Evolutionary conservation across 2,888 invertebrate species (phyloP), one percentile per base, ranked within the genome.

Genomic region (Tachina grossa): DNA sequence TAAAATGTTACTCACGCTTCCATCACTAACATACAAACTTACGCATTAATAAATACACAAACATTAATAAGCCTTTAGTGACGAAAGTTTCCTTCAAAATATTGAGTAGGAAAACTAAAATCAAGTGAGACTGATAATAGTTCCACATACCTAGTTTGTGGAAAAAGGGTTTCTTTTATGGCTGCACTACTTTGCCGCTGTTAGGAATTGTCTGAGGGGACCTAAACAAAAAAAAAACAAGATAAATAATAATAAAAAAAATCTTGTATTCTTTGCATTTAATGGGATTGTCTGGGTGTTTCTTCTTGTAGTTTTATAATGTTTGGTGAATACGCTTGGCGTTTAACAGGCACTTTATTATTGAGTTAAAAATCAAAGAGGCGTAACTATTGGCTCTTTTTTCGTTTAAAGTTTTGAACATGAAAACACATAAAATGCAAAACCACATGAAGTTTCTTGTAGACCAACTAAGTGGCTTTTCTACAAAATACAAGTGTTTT

Each of bases 301-400:
- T 77, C 83, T 72, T 63, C 55, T 69, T 65, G 71, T 51, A 71
- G 11, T 71, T 75, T 72, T 80, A 76, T 57, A 80, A 45, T 47
- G 74, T 84, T 79, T 80, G 63, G n/a, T 55, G 49, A 74, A 74
- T 69, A 69, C 53, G 53, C 65, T 83, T 83, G 83, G 83, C 83
- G 65, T 83, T 83, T 72, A 83, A 59, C 83, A 83, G 83, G 83
- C 76, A 84, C 76, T 81, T 83, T 79, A 59, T 79, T 75, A 83
- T 79, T 83, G 75, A 76, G 85, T 53, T 71, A 41, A 81, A 85
- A 85, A 82, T 69, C 82, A 79, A 85, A 75, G 78, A 83, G 82
- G 85, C 85, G 85, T 85, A 79, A 83, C 85, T 79, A 75, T 85
- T 78, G 82, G 82, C 75, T 61, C 74, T 84, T 19, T 19, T 63